Conservation (phyloP, 2,113 vertebrate species). For the Chaenogobius annularis region DNA sequence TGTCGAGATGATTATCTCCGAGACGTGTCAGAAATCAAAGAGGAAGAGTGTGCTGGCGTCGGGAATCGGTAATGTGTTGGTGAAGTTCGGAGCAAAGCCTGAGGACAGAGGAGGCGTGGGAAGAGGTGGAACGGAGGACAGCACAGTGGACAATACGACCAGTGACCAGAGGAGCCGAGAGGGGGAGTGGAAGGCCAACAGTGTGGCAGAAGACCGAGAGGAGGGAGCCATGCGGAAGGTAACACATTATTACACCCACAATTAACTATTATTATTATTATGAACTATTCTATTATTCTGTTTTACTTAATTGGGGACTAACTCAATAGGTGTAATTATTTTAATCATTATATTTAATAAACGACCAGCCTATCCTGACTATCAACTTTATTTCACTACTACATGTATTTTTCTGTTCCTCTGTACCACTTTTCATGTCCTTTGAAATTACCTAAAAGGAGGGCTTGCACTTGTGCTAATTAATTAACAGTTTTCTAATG, state of each 20-base stretch:
- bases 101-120: conserved; percentile 71
- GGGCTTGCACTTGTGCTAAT: no score
- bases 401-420: no score
- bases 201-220: conserved; percentile 69
- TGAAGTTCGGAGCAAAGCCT: conserved; percentile 83
- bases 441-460: no score
- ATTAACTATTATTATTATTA: no score
- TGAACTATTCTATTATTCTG: no score
- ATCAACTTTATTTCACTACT: no score
- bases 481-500: not conserved
- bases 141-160: conserved; percentile 76
- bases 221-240: conserved; percentile 81
- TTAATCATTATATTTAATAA: not conserved
- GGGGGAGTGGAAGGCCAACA: conserved; percentile 77
- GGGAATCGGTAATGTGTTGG: conserved; percentile 85
- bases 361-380: no score
- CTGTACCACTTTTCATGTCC: no score
- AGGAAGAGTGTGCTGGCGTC: conserved; percentile 89
- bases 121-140: conserved; percentile 76
- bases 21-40: conserved; percentile 94
- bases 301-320: not conserved
- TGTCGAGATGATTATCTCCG: conserved; percentile 92
- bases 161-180: conserved; percentile 79
- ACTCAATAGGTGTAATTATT: not conserved
- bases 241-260: not conserved